phyloP scores from a whole-genome alignment of 2,888 invertebrate species.

The Amaurobius ferox region DNA sequence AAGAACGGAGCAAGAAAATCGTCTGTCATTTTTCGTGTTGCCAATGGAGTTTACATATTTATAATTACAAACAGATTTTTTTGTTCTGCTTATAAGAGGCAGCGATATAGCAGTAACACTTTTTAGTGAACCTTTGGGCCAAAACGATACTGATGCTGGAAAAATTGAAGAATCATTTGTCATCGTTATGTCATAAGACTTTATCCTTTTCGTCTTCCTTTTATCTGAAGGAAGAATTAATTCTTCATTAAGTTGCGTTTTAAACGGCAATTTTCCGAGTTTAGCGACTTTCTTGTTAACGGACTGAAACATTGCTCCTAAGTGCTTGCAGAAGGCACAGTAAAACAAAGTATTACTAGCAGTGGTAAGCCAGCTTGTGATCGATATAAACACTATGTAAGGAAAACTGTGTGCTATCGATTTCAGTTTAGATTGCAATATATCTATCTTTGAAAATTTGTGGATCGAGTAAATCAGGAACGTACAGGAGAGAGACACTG shows the following conservation, averaged over 20 bases:
- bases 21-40: neutral
- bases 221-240: neutral
- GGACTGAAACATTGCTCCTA: constrained; percentile 42
- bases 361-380: constrained; percentile 36
- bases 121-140: neutral
- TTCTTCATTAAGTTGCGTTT: neutral
- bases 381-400: constrained; percentile 25
- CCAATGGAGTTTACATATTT: neutral
- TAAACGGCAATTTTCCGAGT: neutral
- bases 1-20: neutral
- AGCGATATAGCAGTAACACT: neutral
- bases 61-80: neutral
- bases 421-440: neutral
- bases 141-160: neutral
- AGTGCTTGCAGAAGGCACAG: constrained; percentile 48
- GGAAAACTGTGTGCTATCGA: neutral
- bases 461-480: neutral
- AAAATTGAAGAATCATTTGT: neutral
- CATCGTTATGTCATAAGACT: neutral
- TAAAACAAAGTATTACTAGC: constrained; percentile 40
- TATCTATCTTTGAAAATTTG: neutral
- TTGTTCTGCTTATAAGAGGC: neutral
- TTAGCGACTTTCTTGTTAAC: constrained; percentile 25
- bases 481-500: neutral
- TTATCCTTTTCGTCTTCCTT: neutral